Conservation (phyloP, 2,888 invertebrate species). For the Myopa testacea region DNA sequence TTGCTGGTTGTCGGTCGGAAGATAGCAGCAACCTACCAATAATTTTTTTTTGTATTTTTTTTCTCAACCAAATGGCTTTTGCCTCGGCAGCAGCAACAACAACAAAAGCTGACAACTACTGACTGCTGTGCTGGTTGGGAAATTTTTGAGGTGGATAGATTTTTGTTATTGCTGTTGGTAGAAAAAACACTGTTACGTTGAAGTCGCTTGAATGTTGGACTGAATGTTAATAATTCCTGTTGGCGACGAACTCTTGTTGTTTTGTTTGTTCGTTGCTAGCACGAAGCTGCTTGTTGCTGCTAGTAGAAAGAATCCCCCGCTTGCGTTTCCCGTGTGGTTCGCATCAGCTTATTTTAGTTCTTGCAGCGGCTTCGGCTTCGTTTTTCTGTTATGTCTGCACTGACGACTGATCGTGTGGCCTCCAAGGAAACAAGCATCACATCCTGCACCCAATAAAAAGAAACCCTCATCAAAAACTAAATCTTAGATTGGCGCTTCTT, state of each 20-base stretch:
- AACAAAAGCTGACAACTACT: slow-evolving; percentile 16
- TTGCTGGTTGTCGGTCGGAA: slow-evolving; percentile 31
- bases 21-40: slow-evolving; percentile 21
- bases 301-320: background rate
- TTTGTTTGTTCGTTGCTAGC: background rate
- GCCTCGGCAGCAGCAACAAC: slow-evolving; percentile 26
- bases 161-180: slow-evolving; percentile 19
- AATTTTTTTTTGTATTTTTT: slow-evolving; percentile 14
- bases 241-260: background rate
- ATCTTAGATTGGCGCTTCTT: too few relatives aligned
- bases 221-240: slow-evolving; percentile 37
- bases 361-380: too few relatives aligned
- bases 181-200: slow-evolving; percentile 33
- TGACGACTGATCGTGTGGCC: background rate
- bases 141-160: slow-evolving; percentile 27
- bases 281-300: background rate
- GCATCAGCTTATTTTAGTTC: too few relatives aligned
- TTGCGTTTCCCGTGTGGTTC: too few relatives aligned
- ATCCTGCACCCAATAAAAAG: too few relatives aligned
- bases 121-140: slow-evolving; percentile 27
- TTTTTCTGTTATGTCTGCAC: too few relatives aligned
- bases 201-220: slow-evolving; percentile 11
- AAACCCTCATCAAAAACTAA: too few relatives aligned
- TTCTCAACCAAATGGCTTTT: slow-evolving; percentile 33
- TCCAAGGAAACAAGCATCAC: background rate